Evolutionary conservation across 1,140 invertebrate species (phyloP), one percentile per base, ranked within the genome.

Genomic region (Brevipalpus yothersi): DNA sequence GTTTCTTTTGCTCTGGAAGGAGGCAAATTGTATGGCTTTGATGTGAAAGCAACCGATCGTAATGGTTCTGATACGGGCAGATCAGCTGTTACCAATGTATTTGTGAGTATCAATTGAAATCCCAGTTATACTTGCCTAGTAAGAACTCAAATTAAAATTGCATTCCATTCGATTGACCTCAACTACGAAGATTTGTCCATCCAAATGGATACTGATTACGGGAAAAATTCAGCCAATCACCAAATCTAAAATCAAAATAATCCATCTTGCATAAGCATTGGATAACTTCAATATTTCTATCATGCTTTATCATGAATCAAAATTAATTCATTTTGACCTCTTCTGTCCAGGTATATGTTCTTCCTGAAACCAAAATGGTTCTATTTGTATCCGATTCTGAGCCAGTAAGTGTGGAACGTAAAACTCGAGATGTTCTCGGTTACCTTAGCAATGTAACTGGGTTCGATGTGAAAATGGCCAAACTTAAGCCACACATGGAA

Each of bases 11-110:
- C 73, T 2, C 71, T 76, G 42, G 80, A 83, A 56, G 79, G 78
- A 15, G 82, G 82, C 4, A 73, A 77, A 61, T 80, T 86, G 43
- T 86, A 82, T 66, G 82, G 82, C 4, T 86, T 87, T 66, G 84
- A 87, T 71, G 83, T 88, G n/a, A 84, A 84, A 71, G 85, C 84
- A 5, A 86, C 82, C 0, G 85, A 89, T 67, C 76, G 78, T 60
- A 67, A 73, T 53, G 85, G 85, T 0, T 79, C 80, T 43, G 79
- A 83, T 63, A 80, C 83, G 67, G 84, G 84, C 0, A 77, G 77
- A 59, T 85, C 83, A 31, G 79, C 82, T 23, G 84, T 86, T 55
- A 80, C 80, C 51, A 86, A 85, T 67, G 82, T 87, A 61, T 83
- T 85, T 70, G 83, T 85, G 70, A 80, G 81, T 79, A 39, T 57